Evolutionary conservation across 2,797 vertebrate genomes (phyloP), one percentile per base, ranked within the genome.

Genomic region (Tapera naevia): DNA sequence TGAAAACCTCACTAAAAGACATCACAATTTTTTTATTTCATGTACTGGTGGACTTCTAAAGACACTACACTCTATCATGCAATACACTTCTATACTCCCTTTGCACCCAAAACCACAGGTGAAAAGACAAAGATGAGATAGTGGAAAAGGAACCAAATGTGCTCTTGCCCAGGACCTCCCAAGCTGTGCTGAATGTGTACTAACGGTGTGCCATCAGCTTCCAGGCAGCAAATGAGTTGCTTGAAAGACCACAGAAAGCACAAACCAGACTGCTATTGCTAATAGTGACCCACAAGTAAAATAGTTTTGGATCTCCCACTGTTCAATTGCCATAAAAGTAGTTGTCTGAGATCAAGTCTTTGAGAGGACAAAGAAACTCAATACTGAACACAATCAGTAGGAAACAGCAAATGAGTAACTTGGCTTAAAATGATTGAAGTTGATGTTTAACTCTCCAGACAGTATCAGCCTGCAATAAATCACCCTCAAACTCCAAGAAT

Each of bases 401-500:
- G 57, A 96, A 93, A 91, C 0, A 1, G 79, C 91, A 88, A 97
- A 94, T 83, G 14, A 93, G 3, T 95, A 96, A 97, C 92, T 91
- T 71, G 18, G 23, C 27, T 94, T 82, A 93, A 88, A 95, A 74
- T 11, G 4, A 48, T 25, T 56, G 56, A 78, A 75, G 96, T 93
- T 96, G 71, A 95, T 80, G 23, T 95, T 97, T 95, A 97, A 97
- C 92, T 96, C 70, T 69, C 65, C 51, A 86, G 62, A 82, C 37
- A 96, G 71, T 89, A 93, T 86, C 91, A 93, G 57, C 43, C 35
- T 90, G 69, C 66, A 94, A 95, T 94, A 92, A 94, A 96, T 94
- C 93, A 96, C 75, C 91, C 53, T 50, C 88, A 66, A 69, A 95
- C n/a, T 89, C 57, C 69, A 94, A 62, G 91, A 94, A 96, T 64